phyloP scores from a whole-genome alignment of 37 sponge, comb jelly and placozoan genomes.

The Halisarca cf. caerulea region DNA sequence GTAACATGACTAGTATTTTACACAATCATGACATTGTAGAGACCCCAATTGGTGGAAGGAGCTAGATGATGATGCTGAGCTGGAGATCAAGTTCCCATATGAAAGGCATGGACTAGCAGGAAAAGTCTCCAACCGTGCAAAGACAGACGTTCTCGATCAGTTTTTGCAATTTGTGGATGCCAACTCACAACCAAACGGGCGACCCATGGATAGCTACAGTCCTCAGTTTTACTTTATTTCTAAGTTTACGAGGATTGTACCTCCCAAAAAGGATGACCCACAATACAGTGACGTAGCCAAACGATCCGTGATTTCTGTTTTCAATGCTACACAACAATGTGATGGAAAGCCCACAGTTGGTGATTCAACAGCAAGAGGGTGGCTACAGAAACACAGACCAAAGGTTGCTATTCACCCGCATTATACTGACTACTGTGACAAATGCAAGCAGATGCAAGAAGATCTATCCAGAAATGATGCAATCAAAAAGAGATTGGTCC shows the following conservation, averaged over 20 bases:
- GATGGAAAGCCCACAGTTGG: background rate
- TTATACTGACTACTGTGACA: constrained; percentile 47
- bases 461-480: background rate
- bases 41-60: too few species aligned
- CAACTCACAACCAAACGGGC: constrained; percentile 43
- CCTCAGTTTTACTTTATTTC: background rate
- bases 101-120: background rate
- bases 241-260: background rate
- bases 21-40: too few species aligned
- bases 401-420: constrained; percentile 44
- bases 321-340: constrained; percentile 22
- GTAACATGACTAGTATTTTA: too few species aligned
- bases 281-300: background rate
- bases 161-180: constrained; percentile 64
- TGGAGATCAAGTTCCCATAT: background rate
- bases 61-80: background rate
- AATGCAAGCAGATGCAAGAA: constrained; percentile 21
- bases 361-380: constrained; percentile 37
- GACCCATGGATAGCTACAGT: too few species aligned
- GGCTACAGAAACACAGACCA: constrained; percentile 47
- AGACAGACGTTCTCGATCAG: background rate
- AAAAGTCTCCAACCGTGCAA: constrained; percentile 33
- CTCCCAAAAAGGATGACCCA: background rate
- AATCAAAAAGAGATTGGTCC: background rate
- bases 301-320: background rate